Percentiles rank a stretch among this genome's conserved stretches.
phyloP scores from a whole-genome alignment of 2,797 vertebrate species.

The Adelosebastes latens region DNA sequence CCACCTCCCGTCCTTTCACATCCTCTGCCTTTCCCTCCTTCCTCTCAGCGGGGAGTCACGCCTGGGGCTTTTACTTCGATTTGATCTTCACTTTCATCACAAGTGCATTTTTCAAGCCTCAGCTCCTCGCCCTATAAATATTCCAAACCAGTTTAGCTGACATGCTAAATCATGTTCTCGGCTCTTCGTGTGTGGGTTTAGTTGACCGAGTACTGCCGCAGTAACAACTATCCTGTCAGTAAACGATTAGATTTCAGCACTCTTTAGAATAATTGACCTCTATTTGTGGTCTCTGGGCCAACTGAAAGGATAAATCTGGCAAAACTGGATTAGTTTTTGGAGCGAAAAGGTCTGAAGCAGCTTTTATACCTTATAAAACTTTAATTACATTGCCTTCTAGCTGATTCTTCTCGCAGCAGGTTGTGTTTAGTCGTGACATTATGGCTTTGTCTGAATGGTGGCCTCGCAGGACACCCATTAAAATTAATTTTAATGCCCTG shows the following conservation, averaged over 20 bases:
- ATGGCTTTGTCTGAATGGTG: conserved; percentile 22
- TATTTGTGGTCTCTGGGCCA: neutral
- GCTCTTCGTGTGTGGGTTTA: conserved; percentile 3
- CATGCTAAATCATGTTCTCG: conserved; percentile 26
- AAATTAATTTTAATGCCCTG: neutral
- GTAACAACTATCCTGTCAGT: neutral
- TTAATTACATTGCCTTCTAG: conserved; percentile 26
- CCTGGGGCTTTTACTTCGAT: conserved; percentile 38
- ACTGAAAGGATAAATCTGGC: neutral
- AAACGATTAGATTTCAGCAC: neutral
- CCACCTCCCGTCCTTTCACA: conserved; percentile 45
- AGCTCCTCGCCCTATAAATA: conserved; percentile 33
- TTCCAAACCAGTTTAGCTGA: conserved; percentile 28
- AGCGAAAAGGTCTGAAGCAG: conserved; percentile 11
- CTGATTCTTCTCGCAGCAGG: conserved; percentile 10
- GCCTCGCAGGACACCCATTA: neutral
- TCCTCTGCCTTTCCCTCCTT: neutral
- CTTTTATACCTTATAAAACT: conserved; percentile 33
- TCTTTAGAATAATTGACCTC: conserved; percentile 7
- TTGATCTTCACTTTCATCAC: conserved; percentile 58
- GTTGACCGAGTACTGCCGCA: neutral
- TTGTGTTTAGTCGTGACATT: conserved; percentile 11
- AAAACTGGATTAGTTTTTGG: neutral
- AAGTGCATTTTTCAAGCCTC: conserved; percentile 25
- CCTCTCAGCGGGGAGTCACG: conserved; percentile 22